Evolutionary conservation across 2,888 invertebrate genomes (phyloP), one percentile per base, ranked within the genome.

Genomic region (Agrochola litura): DNA sequence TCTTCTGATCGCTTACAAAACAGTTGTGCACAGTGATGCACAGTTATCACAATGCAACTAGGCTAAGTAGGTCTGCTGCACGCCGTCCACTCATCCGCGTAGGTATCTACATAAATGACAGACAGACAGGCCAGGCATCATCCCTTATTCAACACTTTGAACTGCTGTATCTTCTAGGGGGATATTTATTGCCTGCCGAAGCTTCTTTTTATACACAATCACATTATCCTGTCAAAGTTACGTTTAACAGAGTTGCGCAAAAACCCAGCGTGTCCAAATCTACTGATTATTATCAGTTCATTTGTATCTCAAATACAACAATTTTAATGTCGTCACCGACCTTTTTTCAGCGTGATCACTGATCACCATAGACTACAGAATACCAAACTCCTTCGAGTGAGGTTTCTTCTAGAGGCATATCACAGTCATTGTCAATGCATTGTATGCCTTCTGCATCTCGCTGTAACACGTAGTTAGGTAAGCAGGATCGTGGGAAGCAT

Each of bases 401-500:
- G 9, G 0, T 22, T 41, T 25, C 22, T 46, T 61, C 1, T 63
- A 2, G 25, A 43, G 41, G n/a, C 12, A n/a, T 14, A 6, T 16
- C 30, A 49, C 30, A 49, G 12, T 4, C 14, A 37, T 19, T 67
- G 19, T n/a, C 8, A 56, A 58, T 46, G n/a, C 19, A 66, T 37
- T 68, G 60, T 73, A 69, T 19, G 67, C 68, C 83, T 83, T 83
- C 64, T 83, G 82, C 4, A 12, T 16, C n/a, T 58, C 25, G 22
- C 52, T 70, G 16, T 14, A 54, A 10, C 22, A 41, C 52, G 61
- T 66, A 66, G 77, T 70, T 70, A 83, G 84, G 78, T 73, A 78
- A 81, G 72, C 78, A 84, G 84, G 81, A 70, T 80, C 84, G 85
- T 84, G 84, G 85, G 84, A 84, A 84, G 82, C 76, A 30, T 56